These are phyloP conservation scores for Subacronicta megacephala DNA, from an alignment of 2,888 invertebrate genomes.

Conservation along the genomic window DNA sequence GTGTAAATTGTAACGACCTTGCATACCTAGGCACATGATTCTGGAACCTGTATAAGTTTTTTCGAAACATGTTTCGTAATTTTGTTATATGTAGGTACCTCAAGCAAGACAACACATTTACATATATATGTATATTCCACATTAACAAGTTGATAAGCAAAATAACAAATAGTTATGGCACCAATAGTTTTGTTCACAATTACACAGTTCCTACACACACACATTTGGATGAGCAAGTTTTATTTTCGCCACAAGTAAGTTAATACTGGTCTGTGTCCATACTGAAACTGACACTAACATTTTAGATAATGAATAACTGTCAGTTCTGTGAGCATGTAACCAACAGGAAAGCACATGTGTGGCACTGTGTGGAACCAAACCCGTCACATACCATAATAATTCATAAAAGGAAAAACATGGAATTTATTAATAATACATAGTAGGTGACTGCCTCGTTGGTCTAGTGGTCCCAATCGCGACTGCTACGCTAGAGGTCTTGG, in stretches of 20 bases:
- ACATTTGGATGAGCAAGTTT: no score
- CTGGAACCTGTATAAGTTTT: not conserved
- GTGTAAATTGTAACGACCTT: not conserved
- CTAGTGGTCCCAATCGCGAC: no score
- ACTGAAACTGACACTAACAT: not conserved
- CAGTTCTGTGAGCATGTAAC: not conserved
- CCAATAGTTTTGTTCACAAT: no score
- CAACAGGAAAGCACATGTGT: not conserved
- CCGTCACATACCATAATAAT: no score
- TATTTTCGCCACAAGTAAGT: no score
- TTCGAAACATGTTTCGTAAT: constrained; percentile 2
- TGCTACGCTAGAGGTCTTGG: no score
- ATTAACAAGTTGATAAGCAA: constrained; percentile 3
- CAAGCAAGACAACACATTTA: constrained; percentile 6
- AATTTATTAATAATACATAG: no score
- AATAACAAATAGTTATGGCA: not conserved
- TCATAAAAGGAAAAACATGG: no score
- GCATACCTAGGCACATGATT: not conserved
- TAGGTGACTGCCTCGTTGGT: no score
- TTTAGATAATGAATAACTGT: not conserved
- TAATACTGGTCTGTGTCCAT: not conserved
- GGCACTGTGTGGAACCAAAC: no score
- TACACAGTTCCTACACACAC: not conserved
- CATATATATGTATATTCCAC: not conserved
- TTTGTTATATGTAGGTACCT: constrained; percentile 13